These are phyloP conservation scores for Ophion ellenae DNA, from an alignment of 2,888 invertebrate species.

Conservation along the genomic window DNA sequence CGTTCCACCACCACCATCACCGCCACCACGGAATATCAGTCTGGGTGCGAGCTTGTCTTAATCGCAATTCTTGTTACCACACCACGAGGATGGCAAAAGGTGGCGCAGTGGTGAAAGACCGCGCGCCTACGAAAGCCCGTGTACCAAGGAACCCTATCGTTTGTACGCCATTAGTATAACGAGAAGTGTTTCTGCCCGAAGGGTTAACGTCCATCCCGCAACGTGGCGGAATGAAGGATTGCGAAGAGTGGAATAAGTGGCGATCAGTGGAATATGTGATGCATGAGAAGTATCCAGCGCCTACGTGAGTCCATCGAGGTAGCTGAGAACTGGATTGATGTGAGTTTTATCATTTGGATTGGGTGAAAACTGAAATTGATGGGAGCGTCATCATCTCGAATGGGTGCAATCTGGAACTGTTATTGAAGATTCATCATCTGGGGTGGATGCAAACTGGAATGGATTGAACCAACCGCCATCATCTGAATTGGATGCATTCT, in stretches of 20 bases:
- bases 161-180: not conserved
- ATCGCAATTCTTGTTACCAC: constrained; percentile 41
- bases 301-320: too few relatives aligned
- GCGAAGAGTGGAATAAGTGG: not conserved
- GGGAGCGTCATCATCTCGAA: too few relatives aligned
- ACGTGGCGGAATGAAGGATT: not conserved
- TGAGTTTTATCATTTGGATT: too few relatives aligned
- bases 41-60: constrained; percentile 53
- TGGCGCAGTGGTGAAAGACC: not conserved
- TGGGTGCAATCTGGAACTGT: too few relatives aligned
- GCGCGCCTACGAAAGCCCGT: not conserved
- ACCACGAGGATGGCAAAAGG: not conserved
- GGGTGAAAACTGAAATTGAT: too few relatives aligned
- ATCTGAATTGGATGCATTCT: too few relatives aligned
- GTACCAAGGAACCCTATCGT: not conserved
- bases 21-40: constrained; percentile 21
- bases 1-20: constrained; percentile 6
- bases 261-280: not conserved
- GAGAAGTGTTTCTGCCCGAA: not conserved
- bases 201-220: not conserved
- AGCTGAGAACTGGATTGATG: too few relatives aligned
- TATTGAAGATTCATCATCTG: too few relatives aligned
- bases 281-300: too few relatives aligned
- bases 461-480: too few relatives aligned
- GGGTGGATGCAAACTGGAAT: too few relatives aligned